These are phyloP conservation scores for Dryas iulia DNA, from an alignment of 1,140 invertebrate species.

Conservation along the genomic window DNA sequence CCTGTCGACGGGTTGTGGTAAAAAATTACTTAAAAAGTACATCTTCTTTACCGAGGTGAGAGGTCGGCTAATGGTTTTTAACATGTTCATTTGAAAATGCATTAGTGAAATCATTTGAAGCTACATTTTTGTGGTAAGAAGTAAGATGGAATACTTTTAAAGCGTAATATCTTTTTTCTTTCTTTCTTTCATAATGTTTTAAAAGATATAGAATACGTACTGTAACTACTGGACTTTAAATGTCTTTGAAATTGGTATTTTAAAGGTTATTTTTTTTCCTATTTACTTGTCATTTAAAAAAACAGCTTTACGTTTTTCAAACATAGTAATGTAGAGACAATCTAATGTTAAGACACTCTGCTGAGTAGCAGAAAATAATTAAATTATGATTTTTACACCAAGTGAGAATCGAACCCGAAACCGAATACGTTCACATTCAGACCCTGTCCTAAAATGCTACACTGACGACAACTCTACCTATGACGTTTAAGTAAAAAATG, in stretches of 20 bases:
- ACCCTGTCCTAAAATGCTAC: no score
- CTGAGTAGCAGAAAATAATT: no score
- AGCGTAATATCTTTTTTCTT: not conserved
- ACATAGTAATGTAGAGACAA: no score
- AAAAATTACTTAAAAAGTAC: constrained; percentile 40
- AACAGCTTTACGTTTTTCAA: no score
- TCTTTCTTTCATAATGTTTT: not conserved
- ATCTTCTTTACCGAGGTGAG: constrained; percentile 41
- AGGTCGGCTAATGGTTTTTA: constrained; percentile 44
- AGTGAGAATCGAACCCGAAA: no score
- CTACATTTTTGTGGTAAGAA: not conserved
- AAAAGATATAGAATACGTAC: not conserved
- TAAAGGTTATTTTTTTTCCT: not conserved
- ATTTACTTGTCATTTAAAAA: no score
- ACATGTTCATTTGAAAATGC: constrained; percentile 33
- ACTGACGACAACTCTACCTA: no score
- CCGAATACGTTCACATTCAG: no score
- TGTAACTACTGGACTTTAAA: not conserved
- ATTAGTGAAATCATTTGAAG: constrained; percentile 9
- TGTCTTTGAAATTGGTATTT: not conserved
- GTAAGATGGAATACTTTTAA: not conserved
- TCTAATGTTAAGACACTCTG: no score
- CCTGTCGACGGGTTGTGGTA: constrained; percentile 44
- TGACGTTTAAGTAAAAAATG: not conserved
- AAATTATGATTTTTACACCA: no score